Percentiles rank a stretch among this genome's conserved stretches.
phyloP scores from a whole-genome alignment of 1,140 invertebrate species.

The Pissodes strobi region DNA sequence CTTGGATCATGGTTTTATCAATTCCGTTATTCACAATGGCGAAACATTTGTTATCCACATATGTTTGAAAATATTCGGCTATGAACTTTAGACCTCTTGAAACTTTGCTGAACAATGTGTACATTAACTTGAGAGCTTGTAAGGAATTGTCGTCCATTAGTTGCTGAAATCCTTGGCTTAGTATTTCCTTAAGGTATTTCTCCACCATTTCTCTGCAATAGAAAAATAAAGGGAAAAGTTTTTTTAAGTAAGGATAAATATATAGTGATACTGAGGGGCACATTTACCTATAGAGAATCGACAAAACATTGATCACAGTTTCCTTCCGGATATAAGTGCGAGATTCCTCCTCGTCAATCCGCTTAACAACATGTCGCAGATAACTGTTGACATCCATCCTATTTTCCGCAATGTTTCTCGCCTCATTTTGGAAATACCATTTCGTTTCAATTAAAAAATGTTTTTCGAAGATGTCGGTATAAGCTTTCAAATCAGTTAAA shows the following conservation, averaged over 20 bases:
- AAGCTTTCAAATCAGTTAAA: conserved; percentile 94
- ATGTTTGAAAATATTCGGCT: conserved; percentile 85
- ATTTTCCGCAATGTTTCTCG: conserved; percentile 77
- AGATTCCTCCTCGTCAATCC: conserved; percentile 86
- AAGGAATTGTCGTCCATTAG: conserved; percentile 88
- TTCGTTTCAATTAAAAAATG: conserved; percentile 90
- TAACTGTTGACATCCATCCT: conserved; percentile 91
- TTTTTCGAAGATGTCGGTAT: conserved; percentile 88
- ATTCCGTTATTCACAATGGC: conserved; percentile 96
- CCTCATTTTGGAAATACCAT: conserved; percentile 86
- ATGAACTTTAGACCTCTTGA: conserved; percentile 87
- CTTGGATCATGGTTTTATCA: conserved; percentile 95
- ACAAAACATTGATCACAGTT: conserved; percentile 2
- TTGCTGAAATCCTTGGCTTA: conserved; percentile 89
- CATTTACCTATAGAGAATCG: conserved; percentile 63
- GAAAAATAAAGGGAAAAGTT: conserved; percentile 72
- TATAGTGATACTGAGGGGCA: too few relatives aligned
- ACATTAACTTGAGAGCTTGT: conserved; percentile 82
- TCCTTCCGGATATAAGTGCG: conserved; percentile 89
- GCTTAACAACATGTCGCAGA: conserved; percentile 87
- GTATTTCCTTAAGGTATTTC: conserved; percentile 83
- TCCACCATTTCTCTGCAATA: conserved; percentile 89
- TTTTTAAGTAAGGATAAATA: not conserved
- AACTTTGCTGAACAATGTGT: conserved; percentile 83
- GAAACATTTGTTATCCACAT: conserved; percentile 92